Percentiles rank a stretch among this genome's conserved stretches.
These are phyloP conservation scores for Laticauda laticaudata DNA, from an alignment of 2,113 vertebrate species.

Conservation along the genomic window DNA sequence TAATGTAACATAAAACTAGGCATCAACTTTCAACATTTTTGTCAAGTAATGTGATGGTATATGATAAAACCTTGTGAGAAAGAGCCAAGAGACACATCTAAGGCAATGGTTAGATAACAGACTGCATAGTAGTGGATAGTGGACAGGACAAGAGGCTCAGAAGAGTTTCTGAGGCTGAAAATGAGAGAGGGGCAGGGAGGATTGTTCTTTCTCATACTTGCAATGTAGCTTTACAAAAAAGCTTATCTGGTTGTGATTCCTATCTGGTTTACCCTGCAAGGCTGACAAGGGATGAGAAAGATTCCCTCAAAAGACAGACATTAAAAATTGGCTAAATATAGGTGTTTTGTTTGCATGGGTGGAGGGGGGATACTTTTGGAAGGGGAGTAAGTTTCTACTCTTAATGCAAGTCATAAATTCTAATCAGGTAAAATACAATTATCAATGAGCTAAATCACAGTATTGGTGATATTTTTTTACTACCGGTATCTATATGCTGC, in stretches of 20 bases:
- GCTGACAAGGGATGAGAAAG: neutral
- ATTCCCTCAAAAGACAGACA: neutral
- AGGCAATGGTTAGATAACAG: neutral
- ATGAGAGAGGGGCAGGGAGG: neutral
- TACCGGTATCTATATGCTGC: constrained; percentile 62
- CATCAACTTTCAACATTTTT: neutral
- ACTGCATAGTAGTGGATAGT: neutral
- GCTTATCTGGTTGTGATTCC: neutral
- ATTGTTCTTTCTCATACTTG: neutral
- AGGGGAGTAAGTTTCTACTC: neutral
- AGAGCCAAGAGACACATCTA: neutral
- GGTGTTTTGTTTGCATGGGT: neutral
- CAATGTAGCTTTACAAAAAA: neutral
- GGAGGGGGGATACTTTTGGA: neutral
- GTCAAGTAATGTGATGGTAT: neutral
- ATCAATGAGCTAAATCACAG: neutral
- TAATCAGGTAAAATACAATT: neutral
- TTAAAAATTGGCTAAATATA: neutral
- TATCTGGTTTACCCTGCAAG: neutral
- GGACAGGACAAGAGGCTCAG: neutral
- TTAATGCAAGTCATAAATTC: neutral
- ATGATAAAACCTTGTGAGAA: neutral
- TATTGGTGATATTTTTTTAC: constrained; percentile 7
- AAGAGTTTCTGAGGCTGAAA: neutral
- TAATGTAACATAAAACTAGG: neutral